A percentile compares a stretch with the other conserved stretches of the same genome.
These are phyloP conservation scores for Cerceris ruficornis DNA, from an alignment of 2,888 invertebrate species.

Conservation along the genomic window DNA sequence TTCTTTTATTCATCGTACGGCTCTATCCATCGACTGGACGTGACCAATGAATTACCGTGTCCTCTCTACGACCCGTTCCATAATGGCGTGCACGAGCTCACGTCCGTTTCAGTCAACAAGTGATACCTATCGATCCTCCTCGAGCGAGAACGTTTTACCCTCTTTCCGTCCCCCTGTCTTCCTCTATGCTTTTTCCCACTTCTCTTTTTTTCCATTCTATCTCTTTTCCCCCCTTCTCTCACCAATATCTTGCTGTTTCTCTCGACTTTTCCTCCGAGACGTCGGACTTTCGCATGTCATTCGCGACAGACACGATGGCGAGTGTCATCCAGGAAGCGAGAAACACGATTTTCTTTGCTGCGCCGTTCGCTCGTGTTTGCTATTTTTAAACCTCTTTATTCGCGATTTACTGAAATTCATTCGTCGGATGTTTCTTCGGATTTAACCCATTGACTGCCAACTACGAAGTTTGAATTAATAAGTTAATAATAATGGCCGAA, in stretches of 20 bases:
- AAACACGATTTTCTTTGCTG: not conserved
- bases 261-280: not conserved
- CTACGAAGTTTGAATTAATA: too few species aligned
- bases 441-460: too few species aligned
- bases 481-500: too few species aligned
- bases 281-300: slow-evolving; percentile 4
- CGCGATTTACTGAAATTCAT: too few species aligned
- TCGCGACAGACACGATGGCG: slow-evolving; percentile 11
- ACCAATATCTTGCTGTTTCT: not conserved
- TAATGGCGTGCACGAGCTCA: slow-evolving; percentile 44
- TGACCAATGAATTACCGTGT: slow-evolving; percentile 54
- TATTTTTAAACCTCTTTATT: too few species aligned
- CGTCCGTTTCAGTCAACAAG: slow-evolving; percentile 62
- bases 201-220: not conserved
- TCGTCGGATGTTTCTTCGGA: too few species aligned
- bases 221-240: not conserved
- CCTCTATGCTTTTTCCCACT: not conserved
- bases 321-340: slow-evolving; percentile 4
- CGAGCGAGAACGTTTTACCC: not conserved
- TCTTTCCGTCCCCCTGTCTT: slow-evolving; percentile 3
- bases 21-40: slow-evolving; percentile 51
- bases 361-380: not conserved
- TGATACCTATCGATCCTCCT: slow-evolving; percentile 58
- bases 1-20: slow-evolving; percentile 63
- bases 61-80: slow-evolving; percentile 31